A percentile compares a stretch with the other conserved stretches of the same genome.
Conservation (phyloP, 2,888 invertebrate genomes). For the Griposia aprilina region DNA sequence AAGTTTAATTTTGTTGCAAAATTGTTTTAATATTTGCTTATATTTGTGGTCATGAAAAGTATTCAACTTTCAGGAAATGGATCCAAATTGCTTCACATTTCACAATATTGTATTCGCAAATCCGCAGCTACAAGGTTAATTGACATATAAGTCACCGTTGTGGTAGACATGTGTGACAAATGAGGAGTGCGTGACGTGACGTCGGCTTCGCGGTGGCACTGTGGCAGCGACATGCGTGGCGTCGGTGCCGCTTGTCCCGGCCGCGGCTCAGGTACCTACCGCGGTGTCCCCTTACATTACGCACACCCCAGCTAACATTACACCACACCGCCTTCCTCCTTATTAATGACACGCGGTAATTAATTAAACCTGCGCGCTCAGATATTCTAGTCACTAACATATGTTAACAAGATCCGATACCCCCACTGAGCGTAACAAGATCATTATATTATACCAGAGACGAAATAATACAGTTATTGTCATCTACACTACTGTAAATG, state of each 20-base stretch:
- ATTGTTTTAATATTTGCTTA: not conserved
- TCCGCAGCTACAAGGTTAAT: constrained; percentile 54
- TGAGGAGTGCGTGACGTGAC: constrained; percentile 78
- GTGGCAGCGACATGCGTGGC: constrained; percentile 39
- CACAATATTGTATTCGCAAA: constrained; percentile 23
- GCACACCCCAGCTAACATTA: constrained; percentile 68
- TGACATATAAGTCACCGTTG: constrained; percentile 65
- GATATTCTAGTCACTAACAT: constrained; percentile 80
- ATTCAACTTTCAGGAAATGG: not conserved
- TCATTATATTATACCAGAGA: constrained; percentile 73
- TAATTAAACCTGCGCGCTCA: constrained; percentile 80
- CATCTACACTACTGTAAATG: constrained; percentile 76
- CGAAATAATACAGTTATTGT: constrained; percentile 74
- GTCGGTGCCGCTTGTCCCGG: constrained; percentile 52
- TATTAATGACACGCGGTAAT: constrained; percentile 83
- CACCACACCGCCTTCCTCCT: constrained; percentile 77
- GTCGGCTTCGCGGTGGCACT: constrained; percentile 41
- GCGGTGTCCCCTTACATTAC: constrained; percentile 77
- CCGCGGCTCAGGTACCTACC: constrained; percentile 71
- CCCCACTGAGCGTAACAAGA: constrained; percentile 72
- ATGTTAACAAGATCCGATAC: constrained; percentile 82
- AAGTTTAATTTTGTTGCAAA: not conserved
- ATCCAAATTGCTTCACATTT: constrained; percentile 11
- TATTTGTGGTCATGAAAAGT: not conserved
- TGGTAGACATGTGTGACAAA: constrained; percentile 79